Conservation (phyloP, 2,888 invertebrate species). For the Chaetogeoica ovagalla region DNA sequence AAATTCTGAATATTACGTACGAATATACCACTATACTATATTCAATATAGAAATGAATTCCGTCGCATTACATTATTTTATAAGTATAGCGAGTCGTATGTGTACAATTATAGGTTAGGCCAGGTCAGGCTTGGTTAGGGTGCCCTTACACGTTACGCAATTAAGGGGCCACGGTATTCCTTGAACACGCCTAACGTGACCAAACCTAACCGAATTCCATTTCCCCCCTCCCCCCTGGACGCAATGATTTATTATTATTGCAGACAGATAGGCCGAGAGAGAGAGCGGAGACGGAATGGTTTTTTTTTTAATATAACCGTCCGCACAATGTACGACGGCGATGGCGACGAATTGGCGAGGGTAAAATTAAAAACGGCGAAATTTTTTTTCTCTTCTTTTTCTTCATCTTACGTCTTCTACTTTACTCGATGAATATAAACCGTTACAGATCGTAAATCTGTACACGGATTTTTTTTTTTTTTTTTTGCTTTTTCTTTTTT, state of each 20-base stretch:
- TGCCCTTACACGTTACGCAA: no score
- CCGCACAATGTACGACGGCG: not conserved
- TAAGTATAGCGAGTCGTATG: no score
- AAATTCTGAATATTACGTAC: no score
- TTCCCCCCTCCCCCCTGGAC: not conserved
- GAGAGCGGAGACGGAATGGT: no score
- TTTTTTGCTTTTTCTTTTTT: conserved; percentile 7
- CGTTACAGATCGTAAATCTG: conserved; percentile 36
- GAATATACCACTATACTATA: no score
- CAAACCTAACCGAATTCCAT: no score
- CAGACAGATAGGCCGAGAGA: not conserved
- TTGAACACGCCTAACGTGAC: no score
- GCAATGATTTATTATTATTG: not conserved
- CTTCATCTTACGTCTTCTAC: not conserved
- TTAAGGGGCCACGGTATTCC: no score
- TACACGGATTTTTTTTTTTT: not conserved
- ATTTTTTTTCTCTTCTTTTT: not conserved
- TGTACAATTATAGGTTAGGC: no score
- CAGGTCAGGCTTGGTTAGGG: no score
- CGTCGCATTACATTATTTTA: no score
- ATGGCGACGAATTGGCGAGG: not conserved
- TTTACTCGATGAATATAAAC: conserved; percentile 8
- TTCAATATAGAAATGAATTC: no score
- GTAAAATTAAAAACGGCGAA: not conserved
- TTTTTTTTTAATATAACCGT: conserved; percentile 24